phyloP scores from a whole-genome alignment of 2,113 vertebrate genomes.

The Cairina moschata region DNA sequence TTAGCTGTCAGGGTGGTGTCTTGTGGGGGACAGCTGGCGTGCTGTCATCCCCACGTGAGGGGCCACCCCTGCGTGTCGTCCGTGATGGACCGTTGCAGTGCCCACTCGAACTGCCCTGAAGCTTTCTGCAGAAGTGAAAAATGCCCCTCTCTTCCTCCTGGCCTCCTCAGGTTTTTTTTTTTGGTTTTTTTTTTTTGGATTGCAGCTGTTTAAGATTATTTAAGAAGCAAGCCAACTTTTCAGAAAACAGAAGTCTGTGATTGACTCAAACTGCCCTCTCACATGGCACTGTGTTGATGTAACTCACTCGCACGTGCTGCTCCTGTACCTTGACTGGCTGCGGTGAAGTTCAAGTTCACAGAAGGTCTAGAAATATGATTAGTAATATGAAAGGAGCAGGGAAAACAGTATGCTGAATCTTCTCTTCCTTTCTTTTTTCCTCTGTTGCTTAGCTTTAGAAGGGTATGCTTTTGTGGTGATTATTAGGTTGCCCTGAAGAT shows the following conservation, averaged over 20 bases:
- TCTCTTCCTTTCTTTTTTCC: not conserved
- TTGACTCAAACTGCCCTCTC: not conserved
- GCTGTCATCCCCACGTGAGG: fast-evolving
- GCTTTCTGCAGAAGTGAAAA: not conserved
- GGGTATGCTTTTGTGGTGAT: not conserved
- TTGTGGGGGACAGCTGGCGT: not conserved
- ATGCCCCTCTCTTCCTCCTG: not conserved
- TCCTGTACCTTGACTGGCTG: fast-evolving
- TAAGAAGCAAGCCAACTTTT: not conserved
- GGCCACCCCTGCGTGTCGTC: not conserved
- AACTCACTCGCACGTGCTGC: fast-evolving
- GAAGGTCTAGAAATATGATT: not conserved
- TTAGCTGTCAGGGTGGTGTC: not conserved
- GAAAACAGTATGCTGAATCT: not conserved
- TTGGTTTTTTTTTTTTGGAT: not conserved
- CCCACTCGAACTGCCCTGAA: not conserved
- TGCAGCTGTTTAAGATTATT: not conserved
- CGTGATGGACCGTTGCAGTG: not conserved
- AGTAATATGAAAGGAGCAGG: not conserved
- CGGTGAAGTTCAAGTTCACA: no score
- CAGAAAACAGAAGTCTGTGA: not conserved
- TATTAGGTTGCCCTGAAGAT: not conserved
- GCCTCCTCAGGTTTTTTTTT: not conserved
- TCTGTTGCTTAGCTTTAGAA: not conserved
- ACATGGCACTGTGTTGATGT: not conserved